phyloP scores from a whole-genome alignment of 1,140 invertebrate species.

The Diorhabda sublineata region DNA sequence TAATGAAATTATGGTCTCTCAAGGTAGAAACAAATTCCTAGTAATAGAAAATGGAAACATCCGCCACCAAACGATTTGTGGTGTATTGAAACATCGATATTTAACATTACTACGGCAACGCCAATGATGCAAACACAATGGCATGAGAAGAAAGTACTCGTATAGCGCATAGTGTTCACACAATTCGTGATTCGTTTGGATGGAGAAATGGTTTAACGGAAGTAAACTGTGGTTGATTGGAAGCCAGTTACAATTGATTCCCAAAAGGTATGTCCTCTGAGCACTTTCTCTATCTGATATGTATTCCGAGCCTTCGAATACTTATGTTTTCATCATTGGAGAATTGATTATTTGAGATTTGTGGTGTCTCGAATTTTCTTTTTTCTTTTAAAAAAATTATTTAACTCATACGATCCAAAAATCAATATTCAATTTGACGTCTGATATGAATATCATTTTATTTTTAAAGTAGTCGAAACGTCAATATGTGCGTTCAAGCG shows the following conservation, averaged over 20 bases:
- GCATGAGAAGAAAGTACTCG: background rate
- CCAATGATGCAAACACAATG: slow-evolving; percentile 9
- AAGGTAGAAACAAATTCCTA: too few species aligned
- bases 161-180: slow-evolving; percentile 3
- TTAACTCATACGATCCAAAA: too few species aligned
- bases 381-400: too few species aligned
- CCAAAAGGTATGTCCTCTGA: slow-evolving; percentile 60
- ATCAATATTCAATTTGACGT: too few species aligned
- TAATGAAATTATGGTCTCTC: too few species aligned
- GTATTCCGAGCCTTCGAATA: background rate
- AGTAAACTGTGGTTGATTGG: slow-evolving; percentile 82
- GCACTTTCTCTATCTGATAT: background rate
- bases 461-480: too few species aligned
- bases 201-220: slow-evolving; percentile 87
- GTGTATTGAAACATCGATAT: slow-evolving; percentile 6
- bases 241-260: slow-evolving; percentile 74
- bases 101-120: slow-evolving; percentile 10
- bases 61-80: too few species aligned
- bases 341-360: too few species aligned
- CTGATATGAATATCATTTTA: too few species aligned
- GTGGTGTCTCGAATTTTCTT: too few species aligned
- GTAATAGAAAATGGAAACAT: too few species aligned
- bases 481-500: too few species aligned
- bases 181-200: slow-evolving; percentile 48
- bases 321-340: background rate